A percentile compares a stretch with the other conserved stretches of the same genome.
Conservation (phyloP, 1,140 invertebrate species). For the Drosophila pseudoobscura region DNA sequence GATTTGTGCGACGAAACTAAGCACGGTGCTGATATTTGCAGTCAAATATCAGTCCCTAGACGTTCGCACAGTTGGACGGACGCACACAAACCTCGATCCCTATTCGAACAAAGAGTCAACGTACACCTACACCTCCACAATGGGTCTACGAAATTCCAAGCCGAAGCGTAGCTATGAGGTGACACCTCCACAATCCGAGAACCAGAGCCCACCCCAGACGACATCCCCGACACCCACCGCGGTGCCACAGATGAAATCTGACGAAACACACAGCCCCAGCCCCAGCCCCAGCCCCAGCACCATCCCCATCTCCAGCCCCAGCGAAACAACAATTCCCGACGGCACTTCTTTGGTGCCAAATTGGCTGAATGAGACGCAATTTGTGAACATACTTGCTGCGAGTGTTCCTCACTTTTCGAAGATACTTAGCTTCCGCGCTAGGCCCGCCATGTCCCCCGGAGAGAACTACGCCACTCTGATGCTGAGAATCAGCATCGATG, state of each 20-base stretch:
- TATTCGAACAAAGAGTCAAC: not conserved
- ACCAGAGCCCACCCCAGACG: not conserved
- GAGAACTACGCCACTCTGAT: constrained; percentile 76
- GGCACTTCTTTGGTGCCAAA: constrained; percentile 43
- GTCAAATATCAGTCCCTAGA: constrained; percentile 33
- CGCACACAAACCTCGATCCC: constrained; percentile 5
- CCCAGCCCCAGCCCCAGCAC: not conserved
- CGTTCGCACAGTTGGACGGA: constrained; percentile 24
- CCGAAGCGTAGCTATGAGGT: constrained; percentile 41
- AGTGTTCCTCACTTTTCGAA: constrained; percentile 67
- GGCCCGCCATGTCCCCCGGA: constrained; percentile 52
- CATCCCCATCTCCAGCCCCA: too few species aligned
- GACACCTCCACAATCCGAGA: not conserved
- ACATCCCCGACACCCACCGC: not conserved
- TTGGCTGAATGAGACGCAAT: constrained; percentile 84
- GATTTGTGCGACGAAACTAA: constrained; percentile 11
- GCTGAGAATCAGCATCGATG: constrained; percentile 65
- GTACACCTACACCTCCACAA: not conserved
- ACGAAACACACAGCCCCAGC: not conserved
- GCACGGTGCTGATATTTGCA: constrained; percentile 6
- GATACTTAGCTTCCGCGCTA: constrained; percentile 54
- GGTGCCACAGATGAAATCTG: not conserved
- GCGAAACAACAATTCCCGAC: constrained; percentile 12
- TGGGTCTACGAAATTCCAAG: constrained; percentile 41
- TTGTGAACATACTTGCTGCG: constrained; percentile 79